Conservation (phyloP, 2,888 invertebrate species). For the Deladenus siricidicola region DNA sequence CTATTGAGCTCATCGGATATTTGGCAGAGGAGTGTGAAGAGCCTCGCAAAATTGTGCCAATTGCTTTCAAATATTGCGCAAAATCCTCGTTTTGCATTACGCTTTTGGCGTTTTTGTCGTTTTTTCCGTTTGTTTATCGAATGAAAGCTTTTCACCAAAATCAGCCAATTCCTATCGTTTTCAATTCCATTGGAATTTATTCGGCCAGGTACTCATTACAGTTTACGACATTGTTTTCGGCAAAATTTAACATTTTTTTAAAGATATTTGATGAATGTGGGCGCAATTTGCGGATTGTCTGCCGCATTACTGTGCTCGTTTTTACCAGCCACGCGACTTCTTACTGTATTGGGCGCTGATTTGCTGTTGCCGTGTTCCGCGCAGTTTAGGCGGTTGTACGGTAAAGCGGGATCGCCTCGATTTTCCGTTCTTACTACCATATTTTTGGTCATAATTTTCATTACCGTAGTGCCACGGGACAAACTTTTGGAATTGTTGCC, state of each 20-base stretch:
- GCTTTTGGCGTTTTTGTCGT: conserved; percentile 12
- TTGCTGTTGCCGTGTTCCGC: conserved; percentile 4
- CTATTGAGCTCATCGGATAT: conserved; percentile 15
- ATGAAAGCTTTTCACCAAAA: conserved; percentile 8
- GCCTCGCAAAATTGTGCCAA: conserved; percentile 12
- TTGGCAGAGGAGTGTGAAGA: conserved; percentile 19
- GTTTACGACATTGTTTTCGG: too few species aligned
- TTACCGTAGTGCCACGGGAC: conserved; percentile 5
- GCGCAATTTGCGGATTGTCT: conserved; percentile 23
- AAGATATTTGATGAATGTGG: conserved; percentile 26
- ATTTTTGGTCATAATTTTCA: conserved; percentile 1
- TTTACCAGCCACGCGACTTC: conserved; percentile 19
- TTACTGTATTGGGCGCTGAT: conserved; percentile 22
- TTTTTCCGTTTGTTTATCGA: conserved; percentile 17
- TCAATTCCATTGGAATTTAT: conserved; percentile 16
- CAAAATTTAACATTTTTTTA: too few species aligned
- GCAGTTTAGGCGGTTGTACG: background rate
- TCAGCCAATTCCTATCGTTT: conserved; percentile 6
- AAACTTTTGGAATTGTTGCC: conserved; percentile 9
- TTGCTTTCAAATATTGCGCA: conserved; percentile 5
- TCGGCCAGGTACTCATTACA: conserved; percentile 15
- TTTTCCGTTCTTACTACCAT: conserved; percentile 8
- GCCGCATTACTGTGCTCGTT: conserved; percentile 25
- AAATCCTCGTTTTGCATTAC: background rate
- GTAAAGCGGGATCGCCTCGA: conserved; percentile 20